A percentile compares a stretch with the other conserved stretches of the same genome.
Evolutionary conservation across 1,140 invertebrate genomes (phyloP).

Genomic region (Belonocnema kinseyi): DNA sequence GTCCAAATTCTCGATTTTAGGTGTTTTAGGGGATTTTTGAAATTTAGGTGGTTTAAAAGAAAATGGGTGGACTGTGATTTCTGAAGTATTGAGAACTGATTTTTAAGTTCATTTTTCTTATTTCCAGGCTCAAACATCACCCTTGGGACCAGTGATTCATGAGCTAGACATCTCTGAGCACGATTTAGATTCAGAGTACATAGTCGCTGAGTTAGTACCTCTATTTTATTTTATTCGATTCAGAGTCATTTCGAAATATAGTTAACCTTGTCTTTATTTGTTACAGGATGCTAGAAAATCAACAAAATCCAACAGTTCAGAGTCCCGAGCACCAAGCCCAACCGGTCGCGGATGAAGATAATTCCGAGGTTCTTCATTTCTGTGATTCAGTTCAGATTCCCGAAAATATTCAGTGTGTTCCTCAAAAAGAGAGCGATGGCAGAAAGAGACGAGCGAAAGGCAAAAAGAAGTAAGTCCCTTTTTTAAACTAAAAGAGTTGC

Average conservation of each 20-base stretch:
- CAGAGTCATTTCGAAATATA: neutral
- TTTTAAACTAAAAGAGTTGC: neutral
- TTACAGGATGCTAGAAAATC: constrained; percentile 67
- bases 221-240: constrained; percentile 19
- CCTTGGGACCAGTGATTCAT: constrained; percentile 70
- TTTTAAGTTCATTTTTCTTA: constrained; percentile 4
- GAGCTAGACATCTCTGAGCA: constrained; percentile 68
- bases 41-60: neutral
- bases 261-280: constrained; percentile 6
- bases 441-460: constrained; percentile 62
- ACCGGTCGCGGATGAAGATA: constrained; percentile 52
- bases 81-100: constrained; percentile 31
- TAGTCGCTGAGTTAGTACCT: constrained; percentile 65
- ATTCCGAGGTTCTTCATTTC: constrained; percentile 56
- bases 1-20: too few relatives aligned
- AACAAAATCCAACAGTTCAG: constrained; percentile 59
- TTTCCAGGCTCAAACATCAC: constrained; percentile 61
- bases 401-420: constrained; percentile 38
- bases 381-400: constrained; percentile 49
- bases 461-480: constrained; percentile 68
- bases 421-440: constrained; percentile 41
- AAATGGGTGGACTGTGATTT: neutral
- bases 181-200: constrained; percentile 67
- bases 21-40: neutral
- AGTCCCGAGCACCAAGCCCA: constrained; percentile 62